Base-by-base conservation (phyloP, 1,140 invertebrate genomes). In the Arctopsyche grandis region DNA sequence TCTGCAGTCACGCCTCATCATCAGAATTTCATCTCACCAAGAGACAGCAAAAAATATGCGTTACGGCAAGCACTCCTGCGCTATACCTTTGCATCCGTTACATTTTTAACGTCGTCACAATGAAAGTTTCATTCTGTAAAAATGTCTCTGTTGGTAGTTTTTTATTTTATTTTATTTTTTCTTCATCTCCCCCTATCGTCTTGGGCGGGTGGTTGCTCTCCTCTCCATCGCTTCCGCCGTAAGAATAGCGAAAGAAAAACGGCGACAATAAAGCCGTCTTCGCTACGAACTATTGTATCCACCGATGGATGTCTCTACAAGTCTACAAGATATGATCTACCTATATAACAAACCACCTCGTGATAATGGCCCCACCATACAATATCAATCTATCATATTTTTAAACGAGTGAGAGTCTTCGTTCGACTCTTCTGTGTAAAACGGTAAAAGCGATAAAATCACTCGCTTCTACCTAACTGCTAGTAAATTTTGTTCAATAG, bases 351-450 rank as follows among this genome's bases (percentile, higher is more conserved):
- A n/a, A n/a, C 52, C 22, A 75, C 73, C n/a, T 60, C 19, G n/a
- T 46, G 71, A 75, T 79, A 79, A 79, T 79, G 78, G 71, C 44
- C 29, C 24, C 56, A 14, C 60, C 78, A 75, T 76, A 75, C 73
- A 79, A 79, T 79, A 79, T 79, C 78, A 79, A 79, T 79, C 75
- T 79, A 79, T 79, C 78, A 79, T 75, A 16, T 74, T 76, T 79
- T 76, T 70, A 29, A 7, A 46, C 44, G 46, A 70, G 76, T n/a
- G 66, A 16, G 44, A 66, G 56, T 22, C 69, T 66, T 77, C 69
- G 69, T 76, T 38, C 12, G 52, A 10, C 12, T 16, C 48, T 16
- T n/a, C n/a, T 66, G 21, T 24, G 19, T 73, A 73, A 48, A 73
- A 38, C 43, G 0, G 69, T 73, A 52, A 69, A 69, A 73, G 46